phyloP scores from a whole-genome alignment of 2,888 invertebrate genomes.

The Clivina fossor region DNA sequence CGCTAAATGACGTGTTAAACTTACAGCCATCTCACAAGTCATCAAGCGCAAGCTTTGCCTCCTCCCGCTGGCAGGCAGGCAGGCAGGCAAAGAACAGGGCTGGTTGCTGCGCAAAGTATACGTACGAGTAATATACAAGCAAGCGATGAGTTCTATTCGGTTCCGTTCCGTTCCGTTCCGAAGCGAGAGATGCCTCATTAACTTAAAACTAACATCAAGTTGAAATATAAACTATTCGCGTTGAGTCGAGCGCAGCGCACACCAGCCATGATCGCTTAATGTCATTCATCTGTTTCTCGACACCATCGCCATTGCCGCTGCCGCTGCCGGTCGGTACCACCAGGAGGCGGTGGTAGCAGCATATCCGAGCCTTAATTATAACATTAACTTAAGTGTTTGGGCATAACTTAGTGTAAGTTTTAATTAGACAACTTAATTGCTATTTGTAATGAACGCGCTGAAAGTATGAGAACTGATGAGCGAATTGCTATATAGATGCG shows the following conservation, averaged over 20 bases:
- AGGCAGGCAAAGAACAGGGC: no score
- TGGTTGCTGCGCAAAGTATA: no score
- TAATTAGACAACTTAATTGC: constrained; percentile 33
- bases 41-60: no score
- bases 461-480: constrained; percentile 19
- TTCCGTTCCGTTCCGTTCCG: neutral
- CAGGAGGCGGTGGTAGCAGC: constrained; percentile 1
- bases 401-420: constrained; percentile 30
- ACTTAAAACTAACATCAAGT: constrained; percentile 10
- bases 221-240: constrained; percentile 28
- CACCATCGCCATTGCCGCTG: neutral
- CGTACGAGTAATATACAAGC: no score
- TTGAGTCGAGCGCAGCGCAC: neutral
- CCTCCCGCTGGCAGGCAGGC: no score
- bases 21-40: neutral
- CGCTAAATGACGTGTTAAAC: constrained; percentile 20
- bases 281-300: constrained; percentile 30
- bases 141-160: no score
- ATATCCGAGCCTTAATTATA: constrained; percentile 31
- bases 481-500: constrained; percentile 12
- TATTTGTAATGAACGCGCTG: constrained; percentile 28
- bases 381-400: constrained; percentile 33
- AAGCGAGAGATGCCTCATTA: constrained; percentile 14
- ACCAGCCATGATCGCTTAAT: constrained; percentile 15
- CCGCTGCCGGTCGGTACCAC: neutral